A percentile compares a stretch with the other conserved stretches of the same genome.
Evolutionary conservation across 1,140 invertebrate genomes (phyloP).

Genomic region (honey bee (Apis mellifera)): DNA sequence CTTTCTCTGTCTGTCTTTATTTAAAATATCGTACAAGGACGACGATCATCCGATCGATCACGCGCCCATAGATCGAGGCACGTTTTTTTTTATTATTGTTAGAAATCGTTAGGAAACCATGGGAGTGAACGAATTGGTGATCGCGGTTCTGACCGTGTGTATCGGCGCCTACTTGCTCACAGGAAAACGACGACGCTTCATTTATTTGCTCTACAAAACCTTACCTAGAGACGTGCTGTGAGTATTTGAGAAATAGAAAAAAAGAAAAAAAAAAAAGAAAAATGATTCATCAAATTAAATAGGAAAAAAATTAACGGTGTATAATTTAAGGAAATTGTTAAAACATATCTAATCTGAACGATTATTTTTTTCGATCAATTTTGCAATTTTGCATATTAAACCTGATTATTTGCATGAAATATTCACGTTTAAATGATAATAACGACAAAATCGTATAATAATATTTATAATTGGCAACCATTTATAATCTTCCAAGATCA

Average conservation of each 20-base stretch:
- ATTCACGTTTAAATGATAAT: not conserved
- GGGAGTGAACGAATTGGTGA: conserved; percentile 64
- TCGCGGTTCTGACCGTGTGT: conserved; percentile 65
- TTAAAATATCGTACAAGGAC: not conserved
- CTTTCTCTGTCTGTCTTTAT: accelerated
- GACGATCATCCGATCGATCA: not conserved
- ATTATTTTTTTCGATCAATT: not conserved
- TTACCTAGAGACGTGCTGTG: conserved; percentile 78
- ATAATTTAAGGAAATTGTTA: not conserved
- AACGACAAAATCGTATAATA: not conserved
- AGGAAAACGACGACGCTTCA: conserved; percentile 70
- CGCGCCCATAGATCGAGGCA: not conserved
- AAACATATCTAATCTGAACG: too few relatives aligned
- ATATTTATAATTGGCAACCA: too few relatives aligned
- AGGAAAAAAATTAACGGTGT: too few relatives aligned
- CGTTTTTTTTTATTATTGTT: too few relatives aligned
- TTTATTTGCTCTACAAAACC: conserved; percentile 76
- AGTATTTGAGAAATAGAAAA: conserved; percentile 61
- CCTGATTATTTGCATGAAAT: too few relatives aligned
- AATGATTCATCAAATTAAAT: not conserved
- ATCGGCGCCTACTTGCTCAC: conserved; percentile 72
- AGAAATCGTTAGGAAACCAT: conserved; percentile 12
- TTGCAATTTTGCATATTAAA: not conserved
- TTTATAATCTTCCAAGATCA: not conserved
- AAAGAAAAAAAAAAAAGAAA: not conserved